Conservation (phyloP, 2,888 invertebrate species). For the Halocaridina rubra region DNA sequence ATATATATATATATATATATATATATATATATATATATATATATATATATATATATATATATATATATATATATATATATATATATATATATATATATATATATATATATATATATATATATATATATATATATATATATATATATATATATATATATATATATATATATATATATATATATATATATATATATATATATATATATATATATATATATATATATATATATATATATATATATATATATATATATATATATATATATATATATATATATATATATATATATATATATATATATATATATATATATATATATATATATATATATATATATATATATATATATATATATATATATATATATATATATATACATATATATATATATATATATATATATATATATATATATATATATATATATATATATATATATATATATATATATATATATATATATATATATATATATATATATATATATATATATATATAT, state of each 20-base stretch:
- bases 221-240: no score
- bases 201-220: no score
- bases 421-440: not conserved
- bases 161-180: no score
- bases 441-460: not conserved
- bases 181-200: no score
- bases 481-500: not conserved
- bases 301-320: no score
- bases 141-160: not conserved
- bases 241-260: no score
- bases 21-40: not conserved
- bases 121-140: not conserved
- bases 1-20: not conserved
- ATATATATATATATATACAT: no score
- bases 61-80: not conserved
- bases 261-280: no score
- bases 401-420: not conserved
- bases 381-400: not conserved
- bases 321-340: no score
- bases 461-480: not conserved
- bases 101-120: not conserved
- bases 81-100: not conserved
- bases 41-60: not conserved
- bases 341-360: not conserved
- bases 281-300: no score